These are phyloP conservation scores for Darevskia mixta DNA, from an alignment of 2,797 vertebrate species.

Conservation along the genomic window DNA sequence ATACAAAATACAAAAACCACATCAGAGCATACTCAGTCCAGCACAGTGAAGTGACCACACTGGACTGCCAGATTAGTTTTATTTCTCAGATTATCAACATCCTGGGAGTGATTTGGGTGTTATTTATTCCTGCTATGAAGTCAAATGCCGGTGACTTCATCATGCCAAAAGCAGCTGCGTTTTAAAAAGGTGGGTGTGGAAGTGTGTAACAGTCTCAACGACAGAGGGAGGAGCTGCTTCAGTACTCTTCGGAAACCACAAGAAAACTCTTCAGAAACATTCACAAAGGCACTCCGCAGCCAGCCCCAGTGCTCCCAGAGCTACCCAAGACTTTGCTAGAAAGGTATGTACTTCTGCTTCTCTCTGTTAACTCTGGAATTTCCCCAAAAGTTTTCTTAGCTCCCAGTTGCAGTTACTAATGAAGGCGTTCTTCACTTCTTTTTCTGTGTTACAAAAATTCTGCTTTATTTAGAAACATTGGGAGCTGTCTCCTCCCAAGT, in stretches of 20 bases:
- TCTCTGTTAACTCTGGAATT: conserved; percentile 8
- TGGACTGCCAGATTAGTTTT: fast-evolving
- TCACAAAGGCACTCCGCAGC: conserved; percentile 48
- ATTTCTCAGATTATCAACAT: neutral
- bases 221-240: conserved; percentile 58
- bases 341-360: conserved; percentile 61
- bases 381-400: neutral
- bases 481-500: no score
- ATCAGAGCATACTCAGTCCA: neutral
- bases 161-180: conserved; percentile 11
- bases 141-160: conserved; percentile 38
- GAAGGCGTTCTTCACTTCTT: neutral
- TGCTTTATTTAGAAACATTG: neutral
- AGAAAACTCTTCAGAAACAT: conserved; percentile 61
- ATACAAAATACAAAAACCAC: neutral
- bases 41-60: neutral
- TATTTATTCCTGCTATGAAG: conserved; percentile 31
- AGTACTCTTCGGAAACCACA: conserved; percentile 53
- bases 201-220: conserved; percentile 61
- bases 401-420: neutral
- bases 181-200: conserved; percentile 30
- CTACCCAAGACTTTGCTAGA: conserved; percentile 25
- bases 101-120: neutral
- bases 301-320: neutral
- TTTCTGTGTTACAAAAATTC: conserved; percentile 31